These are phyloP conservation scores for Meghimatium bilineatum DNA, from an alignment of 2,888 invertebrate genomes.

Conservation along the genomic window DNA sequence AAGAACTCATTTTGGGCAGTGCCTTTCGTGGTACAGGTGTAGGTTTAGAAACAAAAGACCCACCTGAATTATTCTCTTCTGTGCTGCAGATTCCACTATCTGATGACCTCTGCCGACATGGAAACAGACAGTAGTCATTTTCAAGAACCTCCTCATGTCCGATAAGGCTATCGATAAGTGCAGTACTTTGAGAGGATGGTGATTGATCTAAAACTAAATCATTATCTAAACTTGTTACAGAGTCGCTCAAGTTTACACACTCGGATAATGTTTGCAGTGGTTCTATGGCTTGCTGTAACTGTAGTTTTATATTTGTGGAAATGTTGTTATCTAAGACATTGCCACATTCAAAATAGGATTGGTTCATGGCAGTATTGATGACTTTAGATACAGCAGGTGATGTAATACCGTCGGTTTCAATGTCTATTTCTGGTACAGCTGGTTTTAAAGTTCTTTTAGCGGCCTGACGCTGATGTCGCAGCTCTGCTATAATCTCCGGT, in stretches of 20 bases:
- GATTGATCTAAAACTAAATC: not conserved
- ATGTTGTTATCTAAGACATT: not conserved
- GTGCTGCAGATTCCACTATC: too few species aligned
- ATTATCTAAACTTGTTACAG: not conserved
- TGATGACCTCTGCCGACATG: not conserved
- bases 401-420: not conserved
- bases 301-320: not conserved
- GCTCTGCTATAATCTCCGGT: constrained; percentile 35
- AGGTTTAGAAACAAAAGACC: constrained; percentile 1
- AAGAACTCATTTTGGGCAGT: not conserved
- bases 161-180: not conserved
- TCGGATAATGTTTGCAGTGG: not conserved
- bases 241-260: not conserved
- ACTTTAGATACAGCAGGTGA: not conserved
- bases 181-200: not conserved
- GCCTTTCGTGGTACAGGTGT: constrained; percentile 21
- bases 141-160: not conserved
- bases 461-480: not conserved
- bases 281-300: not conserved
- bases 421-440: not conserved
- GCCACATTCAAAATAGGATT: not conserved
- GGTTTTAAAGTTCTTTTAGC: not conserved
- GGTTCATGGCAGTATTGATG: not conserved
- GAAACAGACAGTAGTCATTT: constrained; percentile 37
- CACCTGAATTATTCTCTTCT: not conserved